Evolutionary conservation across 2,797 vertebrate species (phyloP), one percentile per base, ranked within the genome.

Genomic region (Aeoliscus strigatus): DNA sequence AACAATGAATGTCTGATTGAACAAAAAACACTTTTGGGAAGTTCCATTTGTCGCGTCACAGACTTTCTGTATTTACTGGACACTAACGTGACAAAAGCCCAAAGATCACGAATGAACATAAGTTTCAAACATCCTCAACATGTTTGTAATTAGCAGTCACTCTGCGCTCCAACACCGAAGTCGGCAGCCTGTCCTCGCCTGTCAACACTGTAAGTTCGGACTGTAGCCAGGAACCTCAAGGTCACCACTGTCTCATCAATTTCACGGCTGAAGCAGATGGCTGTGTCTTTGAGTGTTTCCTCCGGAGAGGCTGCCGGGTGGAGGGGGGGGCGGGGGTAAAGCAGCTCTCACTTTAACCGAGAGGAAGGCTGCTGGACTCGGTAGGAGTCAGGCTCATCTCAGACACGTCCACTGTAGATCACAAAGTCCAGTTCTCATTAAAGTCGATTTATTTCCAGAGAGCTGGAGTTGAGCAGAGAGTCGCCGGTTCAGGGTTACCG

Each of bases 221-320:
- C 42, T 1, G 29, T 34, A 37, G 62, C 62, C 73, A 67, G 62
- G 43, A 60, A 68, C 68, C 74, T 44, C 57, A 52, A 80, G 68
- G 73, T 82, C 77, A 49, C 11, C 6, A 14, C 60, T 53, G 66
- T 72, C 64, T 77, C 62, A 62, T 78, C 65, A 53, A 58, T 60
- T 72, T 64, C 35, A 14, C n/a, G 2, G 51, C 51, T 14, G 36
- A 64, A 71, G 53, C 79, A 81, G 74, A 81, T 79, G 77, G 64
- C 47, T 40, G 36, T 32, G 46, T 66, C 56, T 59, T 61, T 27
- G 50, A 64, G 44, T 18, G 17, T 43, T 42, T 30, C 39, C 59
- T 52, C 51, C 39, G 2, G 65, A 65, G 56, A 65, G 45, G 2
- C 41, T 13, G 30, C 8, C 8, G 54, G 44, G 37, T 34, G 30